Percentiles rank a stretch among this genome's conserved stretches.
phyloP scores from a whole-genome alignment of 2,888 invertebrate species.

The Megaustenia siamemsis region DNA sequence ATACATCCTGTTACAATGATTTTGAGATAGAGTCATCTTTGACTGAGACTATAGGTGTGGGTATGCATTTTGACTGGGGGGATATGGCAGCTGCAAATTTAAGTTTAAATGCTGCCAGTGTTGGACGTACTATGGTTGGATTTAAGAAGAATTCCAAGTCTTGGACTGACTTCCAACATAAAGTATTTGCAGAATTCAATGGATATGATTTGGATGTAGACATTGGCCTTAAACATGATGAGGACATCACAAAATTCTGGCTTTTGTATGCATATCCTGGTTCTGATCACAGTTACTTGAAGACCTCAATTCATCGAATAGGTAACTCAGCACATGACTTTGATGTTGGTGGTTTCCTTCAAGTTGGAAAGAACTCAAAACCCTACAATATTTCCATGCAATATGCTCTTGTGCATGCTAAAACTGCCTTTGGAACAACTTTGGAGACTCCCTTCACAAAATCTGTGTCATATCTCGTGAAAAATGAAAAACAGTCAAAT shows the following conservation, averaged over 20 bases:
- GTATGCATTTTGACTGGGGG: slow-evolving; percentile 52
- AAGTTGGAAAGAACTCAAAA: slow-evolving; percentile 43
- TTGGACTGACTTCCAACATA: slow-evolving; percentile 56
- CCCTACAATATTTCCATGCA: slow-evolving; percentile 53
- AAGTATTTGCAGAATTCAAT: slow-evolving; percentile 49
- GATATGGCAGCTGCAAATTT: slow-evolving; percentile 36
- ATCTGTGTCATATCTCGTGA: slow-evolving; percentile 43
- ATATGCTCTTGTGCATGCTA: slow-evolving; percentile 26
- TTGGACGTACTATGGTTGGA: slow-evolving; percentile 38
- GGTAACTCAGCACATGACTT: slow-evolving; percentile 39
- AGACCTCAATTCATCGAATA: slow-evolving; percentile 44
- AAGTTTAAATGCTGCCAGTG: slow-evolving; percentile 42
- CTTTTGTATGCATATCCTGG: slow-evolving; percentile 51
- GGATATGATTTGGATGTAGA: slow-evolving; percentile 51
- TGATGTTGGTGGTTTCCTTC: slow-evolving; percentile 49
- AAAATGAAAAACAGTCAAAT: slow-evolving; percentile 15
- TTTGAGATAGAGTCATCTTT: slow-evolving; percentile 39
- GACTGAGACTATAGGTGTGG: slow-evolving; percentile 32
- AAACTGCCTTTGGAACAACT: slow-evolving; percentile 50
- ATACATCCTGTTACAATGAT: slow-evolving; percentile 29
- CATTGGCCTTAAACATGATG: slow-evolving; percentile 46
- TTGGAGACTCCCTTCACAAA: slow-evolving; percentile 54
- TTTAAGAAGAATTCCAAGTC: slow-evolving; percentile 46
- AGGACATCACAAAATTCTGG: slow-evolving; percentile 43
- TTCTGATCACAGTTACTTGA: slow-evolving; percentile 50